phyloP scores from a whole-genome alignment of 2,797 vertebrate species.

The Aldrovandia affinis region DNA sequence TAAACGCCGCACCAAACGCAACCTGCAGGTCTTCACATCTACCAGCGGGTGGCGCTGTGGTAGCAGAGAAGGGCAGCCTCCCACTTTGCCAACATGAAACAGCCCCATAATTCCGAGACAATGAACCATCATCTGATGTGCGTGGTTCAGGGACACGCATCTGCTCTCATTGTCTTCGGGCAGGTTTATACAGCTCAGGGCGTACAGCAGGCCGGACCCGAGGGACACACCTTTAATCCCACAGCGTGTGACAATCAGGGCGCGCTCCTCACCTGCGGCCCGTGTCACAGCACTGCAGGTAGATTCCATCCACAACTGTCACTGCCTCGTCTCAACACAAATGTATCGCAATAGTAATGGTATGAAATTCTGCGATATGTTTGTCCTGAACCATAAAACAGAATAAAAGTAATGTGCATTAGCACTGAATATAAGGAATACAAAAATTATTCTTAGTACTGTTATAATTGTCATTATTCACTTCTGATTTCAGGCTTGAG shows the following conservation, averaged over 20 bases:
- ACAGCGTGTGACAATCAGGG: neutral
- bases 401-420: neutral
- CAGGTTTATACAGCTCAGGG: neutral
- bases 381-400: neutral
- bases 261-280: too few relatives aligned
- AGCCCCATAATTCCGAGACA: neutral
- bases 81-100: neutral
- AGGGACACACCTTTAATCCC: neutral
- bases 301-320: neutral
- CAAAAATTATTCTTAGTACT: neutral
- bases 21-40: neutral
- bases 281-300: neutral
- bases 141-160: neutral
- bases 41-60: constrained; percentile 17
- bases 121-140: neutral
- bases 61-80: neutral
- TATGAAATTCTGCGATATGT: neutral
- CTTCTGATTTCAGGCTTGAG: too few relatives aligned
- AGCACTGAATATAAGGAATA: neutral
- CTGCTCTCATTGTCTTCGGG: neutral
- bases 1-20: neutral
- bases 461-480: too few relatives aligned
- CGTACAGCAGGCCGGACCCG: neutral
- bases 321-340: neutral
- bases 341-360: neutral